Conservation (phyloP, 2,888 invertebrate genomes). For the Philhelius pedissequus region DNA sequence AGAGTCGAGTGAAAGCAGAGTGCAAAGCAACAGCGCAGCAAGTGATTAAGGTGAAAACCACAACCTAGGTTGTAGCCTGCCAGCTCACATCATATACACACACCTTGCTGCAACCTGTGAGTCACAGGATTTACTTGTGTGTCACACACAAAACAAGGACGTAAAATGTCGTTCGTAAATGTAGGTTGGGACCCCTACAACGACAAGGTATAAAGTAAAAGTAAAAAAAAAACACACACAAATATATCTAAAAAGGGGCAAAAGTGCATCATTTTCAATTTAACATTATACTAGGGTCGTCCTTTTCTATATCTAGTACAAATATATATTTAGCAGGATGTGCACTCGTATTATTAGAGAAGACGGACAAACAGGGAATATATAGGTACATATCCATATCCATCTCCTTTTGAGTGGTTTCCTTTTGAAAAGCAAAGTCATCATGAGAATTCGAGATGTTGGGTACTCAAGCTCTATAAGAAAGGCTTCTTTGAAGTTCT, state of each 20-base stretch:
- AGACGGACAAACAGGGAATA: neutral
- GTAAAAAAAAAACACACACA: neutral
- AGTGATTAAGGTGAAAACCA: slow-evolving; percentile 66
- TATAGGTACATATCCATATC: neutral
- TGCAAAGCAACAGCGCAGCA: neutral
- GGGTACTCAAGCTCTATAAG: neutral
- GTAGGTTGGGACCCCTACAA: neutral
- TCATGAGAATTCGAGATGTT: neutral
- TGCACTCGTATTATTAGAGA: no score
- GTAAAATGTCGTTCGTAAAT: neutral
- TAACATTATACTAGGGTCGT: neutral
- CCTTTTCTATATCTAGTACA: no score
- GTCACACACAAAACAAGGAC: slow-evolving; percentile 26
- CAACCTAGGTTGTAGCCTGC: slow-evolving; percentile 41
- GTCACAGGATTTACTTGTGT: slow-evolving; percentile 44
- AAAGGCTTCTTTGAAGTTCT: neutral
- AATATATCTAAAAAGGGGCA: neutral
- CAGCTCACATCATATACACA: neutral
- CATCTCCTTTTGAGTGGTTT: neutral
- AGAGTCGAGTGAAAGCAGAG: slow-evolving; percentile 12
- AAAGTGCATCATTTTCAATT: slow-evolving; percentile 41
- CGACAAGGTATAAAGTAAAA: neutral
- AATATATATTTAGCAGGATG: no score
- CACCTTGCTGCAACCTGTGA: neutral
- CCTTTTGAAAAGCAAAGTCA: slow-evolving; percentile 6